Evolutionary conservation across 1,140 invertebrate species (phyloP), one percentile per base, ranked within the genome.

Genomic region (Whitmania pigra): DNA sequence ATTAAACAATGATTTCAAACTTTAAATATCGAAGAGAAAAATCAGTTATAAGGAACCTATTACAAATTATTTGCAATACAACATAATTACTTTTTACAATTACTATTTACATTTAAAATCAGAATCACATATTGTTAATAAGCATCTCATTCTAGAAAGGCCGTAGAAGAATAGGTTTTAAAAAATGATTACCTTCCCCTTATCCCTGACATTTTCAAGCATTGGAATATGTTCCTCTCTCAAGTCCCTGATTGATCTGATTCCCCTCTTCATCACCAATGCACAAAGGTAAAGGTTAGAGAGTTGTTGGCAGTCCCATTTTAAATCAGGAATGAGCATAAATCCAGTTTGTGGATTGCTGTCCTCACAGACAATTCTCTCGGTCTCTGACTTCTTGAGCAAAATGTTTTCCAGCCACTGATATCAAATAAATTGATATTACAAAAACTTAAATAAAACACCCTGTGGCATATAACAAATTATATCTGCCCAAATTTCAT

Each of bases 341-440:
- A 97, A 98, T 0, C 94, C 94, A 69, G 80, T 87, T 63, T 88
- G 77, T 25, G 78, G 77, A 82, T 94, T 88, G 15, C 83, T 76
- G 82, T 96, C 92, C 80, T 96, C 89, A 79, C 85, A 89, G 7
- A 96, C 84, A 67, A 98, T 89, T 75, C 89, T 86, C 36, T 97
- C 94, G 6, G 83, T 82, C 85, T 98, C 94, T 72, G 87, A 87
- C 79, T 90, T 91, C 75, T 94, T 91, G 55, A 93, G 89, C 15
- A 99, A 80, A 75, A 97, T 93, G 81, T 99, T 98, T 79, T 93
- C 90, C 0, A 99, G 88, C 95, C 94, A 98, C 89, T 96, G 80
- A 69, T 63, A 20, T 7, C 29, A 63, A 88, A 86, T 75, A 77
- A 67, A 57, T 67, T 22, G 7, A 73, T 25, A 15, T 43, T 70